phyloP scores from a whole-genome alignment of 1,140 invertebrate genomes.

The Lethrus apterus region DNA sequence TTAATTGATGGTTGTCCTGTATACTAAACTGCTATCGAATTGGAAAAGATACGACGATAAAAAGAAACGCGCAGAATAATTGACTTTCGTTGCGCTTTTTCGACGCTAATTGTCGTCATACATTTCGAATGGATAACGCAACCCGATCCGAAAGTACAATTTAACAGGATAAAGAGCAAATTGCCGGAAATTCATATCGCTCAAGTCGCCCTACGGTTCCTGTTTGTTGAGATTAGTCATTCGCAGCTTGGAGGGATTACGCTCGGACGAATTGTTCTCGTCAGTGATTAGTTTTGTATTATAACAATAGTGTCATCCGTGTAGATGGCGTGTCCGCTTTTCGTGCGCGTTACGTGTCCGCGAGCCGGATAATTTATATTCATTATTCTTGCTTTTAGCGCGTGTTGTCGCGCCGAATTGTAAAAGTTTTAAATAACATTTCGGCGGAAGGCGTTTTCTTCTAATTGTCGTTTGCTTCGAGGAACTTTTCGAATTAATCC shows the following conservation, averaged over 20 bases:
- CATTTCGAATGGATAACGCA: slow-evolving; percentile 3
- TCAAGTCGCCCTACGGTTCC: slow-evolving; percentile 16
- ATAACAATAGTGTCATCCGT: slow-evolving; percentile 28
- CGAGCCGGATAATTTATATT: slow-evolving; percentile 17
- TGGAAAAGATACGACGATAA: no score
- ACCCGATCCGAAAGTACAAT: slow-evolving; percentile 15
- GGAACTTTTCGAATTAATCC: no score
- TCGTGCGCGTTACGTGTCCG: slow-evolving; percentile 11
- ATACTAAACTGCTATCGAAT: no score
- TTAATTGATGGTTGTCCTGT: no score
- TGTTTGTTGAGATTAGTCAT: slow-evolving; percentile 38
- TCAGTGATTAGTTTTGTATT: slow-evolving; percentile 37
- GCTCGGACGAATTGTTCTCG: slow-evolving; percentile 36
- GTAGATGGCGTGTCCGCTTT: slow-evolving; percentile 8
- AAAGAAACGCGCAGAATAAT: no score
- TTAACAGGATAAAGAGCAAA: slow-evolving; percentile 26
- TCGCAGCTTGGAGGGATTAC: slow-evolving; percentile 27
- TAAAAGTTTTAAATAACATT: no score
- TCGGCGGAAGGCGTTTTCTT: no score
- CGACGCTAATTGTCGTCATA: slow-evolving; percentile 14
- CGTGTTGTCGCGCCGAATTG: no score
- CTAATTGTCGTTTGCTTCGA: no score
- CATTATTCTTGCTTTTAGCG: slow-evolving; percentile 22
- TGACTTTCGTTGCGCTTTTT: no score
- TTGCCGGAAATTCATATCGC: slow-evolving; percentile 29